Conservation (phyloP, 2,888 invertebrate species). For the Erebia aethiops region DNA sequence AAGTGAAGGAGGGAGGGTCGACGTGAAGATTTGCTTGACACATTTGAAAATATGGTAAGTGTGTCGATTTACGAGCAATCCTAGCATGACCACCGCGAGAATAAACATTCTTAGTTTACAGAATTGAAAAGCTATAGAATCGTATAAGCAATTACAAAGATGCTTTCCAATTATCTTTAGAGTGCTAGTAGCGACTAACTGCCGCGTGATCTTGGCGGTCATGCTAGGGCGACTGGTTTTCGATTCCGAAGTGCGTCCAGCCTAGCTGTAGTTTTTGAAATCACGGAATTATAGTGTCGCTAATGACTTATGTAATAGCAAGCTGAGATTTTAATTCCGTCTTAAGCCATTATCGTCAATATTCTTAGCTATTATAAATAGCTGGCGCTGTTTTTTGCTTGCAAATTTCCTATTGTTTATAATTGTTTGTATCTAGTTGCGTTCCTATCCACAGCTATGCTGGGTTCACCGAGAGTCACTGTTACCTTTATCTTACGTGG, state of each 20-base stretch:
- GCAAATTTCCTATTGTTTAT: not conserved
- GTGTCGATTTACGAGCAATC: conserved; percentile 25
- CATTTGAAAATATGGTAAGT: conserved; percentile 54
- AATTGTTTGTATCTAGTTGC: not conserved
- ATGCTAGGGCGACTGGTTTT: not conserved
- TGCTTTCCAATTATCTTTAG: too few relatives aligned
- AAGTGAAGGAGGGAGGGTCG: conserved; percentile 51
- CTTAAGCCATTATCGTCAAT: too few relatives aligned
- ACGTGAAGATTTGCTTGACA: conserved; percentile 47
- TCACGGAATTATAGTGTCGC: not conserved
- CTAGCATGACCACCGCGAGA: conserved; percentile 5
- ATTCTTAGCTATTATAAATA: too few relatives aligned
- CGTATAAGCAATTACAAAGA: too few relatives aligned
- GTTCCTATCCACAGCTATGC: not conserved
- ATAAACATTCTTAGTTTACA: not conserved
- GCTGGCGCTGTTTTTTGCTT: too few relatives aligned
- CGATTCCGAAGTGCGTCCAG: not conserved
- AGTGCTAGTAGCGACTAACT: too few relatives aligned
- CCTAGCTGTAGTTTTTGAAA: not conserved
- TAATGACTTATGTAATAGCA: not conserved
- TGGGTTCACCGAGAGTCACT: not conserved
- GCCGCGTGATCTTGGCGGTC: conserved; percentile 2
- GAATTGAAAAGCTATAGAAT: not conserved
- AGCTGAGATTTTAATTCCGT: too few relatives aligned
- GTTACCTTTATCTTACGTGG: too few relatives aligned